phyloP scores from a whole-genome alignment of 2,888 invertebrate genomes.

The Formica aserva region DNA sequence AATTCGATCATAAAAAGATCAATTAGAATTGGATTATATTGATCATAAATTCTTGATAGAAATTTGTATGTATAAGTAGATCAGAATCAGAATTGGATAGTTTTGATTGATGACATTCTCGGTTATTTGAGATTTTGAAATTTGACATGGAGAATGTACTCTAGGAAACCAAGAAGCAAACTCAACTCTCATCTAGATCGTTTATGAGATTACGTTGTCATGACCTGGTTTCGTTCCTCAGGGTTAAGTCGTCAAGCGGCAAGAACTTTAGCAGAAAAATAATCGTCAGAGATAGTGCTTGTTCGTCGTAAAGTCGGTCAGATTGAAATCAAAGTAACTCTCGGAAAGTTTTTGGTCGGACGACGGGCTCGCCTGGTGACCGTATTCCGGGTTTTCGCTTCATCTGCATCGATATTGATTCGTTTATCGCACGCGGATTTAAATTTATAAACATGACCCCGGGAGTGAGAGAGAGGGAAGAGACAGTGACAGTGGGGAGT shows the following conservation, averaged over 20 bases:
- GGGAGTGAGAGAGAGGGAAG: neutral
- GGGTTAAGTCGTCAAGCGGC: conserved; percentile 51
- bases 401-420: conserved; percentile 65
- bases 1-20: neutral
- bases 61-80: neutral
- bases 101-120: neutral
- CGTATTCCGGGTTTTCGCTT: conserved; percentile 41
- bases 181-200: conserved; percentile 76
- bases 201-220: conserved; percentile 72
- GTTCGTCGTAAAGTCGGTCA: conserved; percentile 49
- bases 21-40: neutral
- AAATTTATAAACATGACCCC: conserved; percentile 59
- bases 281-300: conserved; percentile 73
- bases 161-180: conserved; percentile 50
- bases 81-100: neutral
- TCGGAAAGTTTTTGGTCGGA: conserved; percentile 48
- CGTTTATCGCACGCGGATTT: conserved; percentile 53
- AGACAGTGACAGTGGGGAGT: conserved; percentile 13
- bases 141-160: neutral
- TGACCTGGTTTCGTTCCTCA: conserved; percentile 44
- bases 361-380: conserved; percentile 33
- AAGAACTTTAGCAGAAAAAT: conserved; percentile 70
- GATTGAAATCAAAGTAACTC: conserved; percentile 56
- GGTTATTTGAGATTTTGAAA: conserved; percentile 11
- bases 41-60: neutral